Evolutionary conservation across 1,140 invertebrate genomes (phyloP), one percentile per base, ranked within the genome.

Genomic region (Thaumetopoea pityocampa): DNA sequence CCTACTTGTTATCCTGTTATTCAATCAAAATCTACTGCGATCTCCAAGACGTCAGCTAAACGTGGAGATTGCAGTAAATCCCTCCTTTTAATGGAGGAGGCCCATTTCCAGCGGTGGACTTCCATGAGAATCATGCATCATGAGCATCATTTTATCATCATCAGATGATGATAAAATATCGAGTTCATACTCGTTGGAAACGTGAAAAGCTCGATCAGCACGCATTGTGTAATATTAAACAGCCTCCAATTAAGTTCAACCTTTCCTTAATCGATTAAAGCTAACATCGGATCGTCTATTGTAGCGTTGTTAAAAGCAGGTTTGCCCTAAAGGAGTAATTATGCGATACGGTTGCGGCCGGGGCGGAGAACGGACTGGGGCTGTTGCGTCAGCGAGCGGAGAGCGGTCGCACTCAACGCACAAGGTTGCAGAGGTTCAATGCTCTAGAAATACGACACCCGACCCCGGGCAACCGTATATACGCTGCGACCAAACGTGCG

Each of bases 361-460:
- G 46, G 65, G 63, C 55, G 58, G 74, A 78, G 79, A 80, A 77
- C 72, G 78, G 74, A 76, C 78, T 78, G 72, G 49, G 61, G 58
- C 36, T 51, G 65, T 83, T 79, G 76, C 73, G 72, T 76, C 72
- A 83, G 67, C 66, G 62, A 50, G 51, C 72, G 49, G 76, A 79
- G 76, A 83, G 74, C 70, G 79, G 77, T 55, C 67, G 65, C 67
- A 34, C 79, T 80, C 79, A 81, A 83, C 74, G 79, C 70, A 79
- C 79, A 83, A 83, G 79, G 79, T 83, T 83, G 79, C 70, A 69
- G 68, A 76, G 77, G 77, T 83, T 83, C 79, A 83, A 83, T 79
- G 77, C 74, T 81, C 79, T 83, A 83, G 79, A 79, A 83, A 81
- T 76, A 79, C 63, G 66, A 79, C 65, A 68, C 60, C 55, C 71